phyloP scores from a whole-genome alignment of 2,888 invertebrate species.

The Drosophila paracracens region DNA sequence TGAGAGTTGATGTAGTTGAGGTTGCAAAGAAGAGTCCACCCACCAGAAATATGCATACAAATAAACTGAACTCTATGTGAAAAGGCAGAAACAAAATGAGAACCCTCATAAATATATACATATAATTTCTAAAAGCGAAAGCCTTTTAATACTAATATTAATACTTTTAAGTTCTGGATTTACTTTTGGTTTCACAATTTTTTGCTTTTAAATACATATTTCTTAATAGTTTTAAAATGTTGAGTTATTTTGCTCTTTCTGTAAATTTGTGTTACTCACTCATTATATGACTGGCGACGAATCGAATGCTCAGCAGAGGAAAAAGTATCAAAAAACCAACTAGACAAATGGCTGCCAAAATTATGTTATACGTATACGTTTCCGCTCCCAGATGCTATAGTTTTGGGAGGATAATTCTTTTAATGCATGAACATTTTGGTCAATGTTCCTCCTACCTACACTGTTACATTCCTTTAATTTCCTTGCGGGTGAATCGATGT shows the following conservation, averaged over 20 bases:
- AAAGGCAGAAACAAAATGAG: slow-evolving; percentile 2
- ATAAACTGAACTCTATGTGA: slow-evolving; percentile 81
- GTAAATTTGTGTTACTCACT: slow-evolving; percentile 53
- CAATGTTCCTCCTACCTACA: slow-evolving; percentile 62
- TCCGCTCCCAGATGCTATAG: slow-evolving; percentile 45
- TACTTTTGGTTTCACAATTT: neutral
- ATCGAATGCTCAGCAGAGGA: slow-evolving; percentile 51
- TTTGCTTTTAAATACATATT: neutral
- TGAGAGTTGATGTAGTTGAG: slow-evolving; percentile 84
- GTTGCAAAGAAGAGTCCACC: slow-evolving; percentile 86
- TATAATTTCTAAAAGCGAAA: neutral
- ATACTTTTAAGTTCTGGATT: neutral
- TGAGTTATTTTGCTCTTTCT: neutral
- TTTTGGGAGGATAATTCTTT: slow-evolving; percentile 45
- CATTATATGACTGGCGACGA: slow-evolving; percentile 57
- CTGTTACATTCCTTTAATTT: slow-evolving; percentile 45
- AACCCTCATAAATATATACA: neutral
- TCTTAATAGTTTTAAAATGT: neutral
- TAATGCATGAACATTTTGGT: slow-evolving; percentile 39
- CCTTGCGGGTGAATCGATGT: neutral
- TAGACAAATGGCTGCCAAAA: slow-evolving; percentile 58
- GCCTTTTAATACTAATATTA: neutral
- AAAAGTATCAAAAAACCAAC: slow-evolving; percentile 50
- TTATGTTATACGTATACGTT: slow-evolving; percentile 62
- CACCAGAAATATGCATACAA: slow-evolving; percentile 85